Conservation (phyloP, 1,140 invertebrate species). For the Meloidogyne hapla region DNA sequence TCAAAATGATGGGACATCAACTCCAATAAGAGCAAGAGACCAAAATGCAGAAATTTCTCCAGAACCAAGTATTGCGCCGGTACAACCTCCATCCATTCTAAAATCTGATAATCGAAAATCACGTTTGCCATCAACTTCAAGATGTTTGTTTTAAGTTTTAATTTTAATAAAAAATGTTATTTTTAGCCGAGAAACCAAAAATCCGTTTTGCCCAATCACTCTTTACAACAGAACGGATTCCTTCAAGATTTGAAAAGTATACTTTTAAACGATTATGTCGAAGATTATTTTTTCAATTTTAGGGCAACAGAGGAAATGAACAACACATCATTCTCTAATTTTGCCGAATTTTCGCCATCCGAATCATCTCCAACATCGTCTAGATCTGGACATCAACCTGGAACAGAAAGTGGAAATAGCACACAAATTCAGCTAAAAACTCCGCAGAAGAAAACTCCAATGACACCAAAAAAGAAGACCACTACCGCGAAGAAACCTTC, state of each 20-base stretch:
- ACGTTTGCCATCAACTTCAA: neutral
- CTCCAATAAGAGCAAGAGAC: neutral
- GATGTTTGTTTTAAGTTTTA: slow-evolving; percentile 11
- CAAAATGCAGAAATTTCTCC: slow-evolving; percentile 17
- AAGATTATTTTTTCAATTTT: neutral
- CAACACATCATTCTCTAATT: slow-evolving; percentile 32
- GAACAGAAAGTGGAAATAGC: slow-evolving; percentile 2
- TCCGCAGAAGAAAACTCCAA: neutral
- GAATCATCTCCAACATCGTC: slow-evolving; percentile 29
- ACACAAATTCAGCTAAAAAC: neutral
- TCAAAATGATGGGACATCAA: neutral
- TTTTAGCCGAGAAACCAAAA: slow-evolving; percentile 27
- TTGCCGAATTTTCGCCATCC: slow-evolving; percentile 27
- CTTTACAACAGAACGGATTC: slow-evolving; percentile 33
- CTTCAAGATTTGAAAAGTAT: slow-evolving; percentile 33
- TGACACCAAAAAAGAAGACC: neutral
- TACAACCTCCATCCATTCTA: slow-evolving; percentile 9
- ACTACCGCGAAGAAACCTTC: neutral
- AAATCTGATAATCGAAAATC: slow-evolving; percentile 21
- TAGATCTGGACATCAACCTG: neutral
- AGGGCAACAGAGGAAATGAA: slow-evolving; percentile 28
- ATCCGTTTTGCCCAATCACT: slow-evolving; percentile 26
- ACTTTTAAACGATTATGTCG: neutral
- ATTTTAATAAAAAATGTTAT: slow-evolving; percentile 21
- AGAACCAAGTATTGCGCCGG: neutral